Conservation (phyloP, 2,797 vertebrate species). For the Gallinago nigripennis region DNA sequence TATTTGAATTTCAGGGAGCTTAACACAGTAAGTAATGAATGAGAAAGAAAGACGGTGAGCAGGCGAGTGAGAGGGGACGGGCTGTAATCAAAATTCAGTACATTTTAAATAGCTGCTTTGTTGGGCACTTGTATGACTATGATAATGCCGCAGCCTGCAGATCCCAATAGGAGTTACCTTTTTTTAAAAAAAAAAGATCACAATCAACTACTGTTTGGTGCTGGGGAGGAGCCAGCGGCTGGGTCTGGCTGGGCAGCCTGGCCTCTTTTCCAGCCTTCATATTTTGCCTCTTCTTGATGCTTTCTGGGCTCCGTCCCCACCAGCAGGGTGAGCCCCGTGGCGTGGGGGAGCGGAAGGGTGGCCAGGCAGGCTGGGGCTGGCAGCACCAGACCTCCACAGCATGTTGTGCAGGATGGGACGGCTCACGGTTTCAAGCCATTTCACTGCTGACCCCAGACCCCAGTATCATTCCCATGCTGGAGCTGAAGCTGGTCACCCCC, state of each 20-base stretch:
- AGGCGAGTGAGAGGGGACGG: background rate
- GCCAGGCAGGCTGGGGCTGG: accelerated
- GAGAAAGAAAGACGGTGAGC: slow-evolving; percentile 36
- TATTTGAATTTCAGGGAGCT: slow-evolving; percentile 68
- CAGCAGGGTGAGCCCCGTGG: background rate
- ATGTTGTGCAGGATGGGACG: accelerated
- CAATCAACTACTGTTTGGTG: background rate
- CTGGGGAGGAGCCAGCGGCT: background rate
- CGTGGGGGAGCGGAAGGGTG: background rate
- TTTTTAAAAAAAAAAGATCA: background rate
- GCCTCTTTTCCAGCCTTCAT: background rate
- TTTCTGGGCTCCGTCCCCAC: background rate
- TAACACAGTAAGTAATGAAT: slow-evolving; percentile 65
- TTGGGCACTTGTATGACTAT: slow-evolving; percentile 21
- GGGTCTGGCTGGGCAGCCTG: background rate
- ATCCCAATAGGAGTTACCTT: slow-evolving; percentile 44
- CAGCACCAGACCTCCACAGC: accelerated
- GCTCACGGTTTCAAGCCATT: background rate
- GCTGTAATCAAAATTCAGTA: slow-evolving; percentile 48
- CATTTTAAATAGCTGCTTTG: slow-evolving; percentile 62
- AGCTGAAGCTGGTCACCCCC: background rate
- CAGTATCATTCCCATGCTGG: background rate
- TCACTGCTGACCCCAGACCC: background rate
- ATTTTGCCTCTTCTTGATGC: background rate
- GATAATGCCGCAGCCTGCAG: background rate